phyloP scores from a whole-genome alignment of 2,888 invertebrate genomes.

The Eupithecia exiguata region DNA sequence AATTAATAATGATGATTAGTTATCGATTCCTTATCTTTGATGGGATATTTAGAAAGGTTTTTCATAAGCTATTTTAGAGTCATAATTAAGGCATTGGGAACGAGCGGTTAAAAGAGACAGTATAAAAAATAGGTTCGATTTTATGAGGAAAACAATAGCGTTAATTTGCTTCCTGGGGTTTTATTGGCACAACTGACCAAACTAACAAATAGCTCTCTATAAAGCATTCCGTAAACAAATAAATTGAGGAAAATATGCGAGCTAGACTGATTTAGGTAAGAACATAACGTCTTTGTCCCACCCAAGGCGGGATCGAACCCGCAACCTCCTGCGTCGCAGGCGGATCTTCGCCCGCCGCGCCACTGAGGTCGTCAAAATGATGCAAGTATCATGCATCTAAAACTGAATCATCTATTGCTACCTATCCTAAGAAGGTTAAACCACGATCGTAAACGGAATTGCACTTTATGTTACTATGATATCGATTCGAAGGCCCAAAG shows the following conservation, averaged over 20 bases:
- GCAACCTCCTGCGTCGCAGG: too few relatives aligned
- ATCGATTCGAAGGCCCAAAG: conserved; percentile 1
- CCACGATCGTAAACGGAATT: neutral
- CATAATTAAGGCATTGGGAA: neutral
- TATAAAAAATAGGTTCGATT: neutral
- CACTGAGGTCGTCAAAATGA: too few relatives aligned
- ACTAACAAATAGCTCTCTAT: neutral
- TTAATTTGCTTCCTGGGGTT: neutral
- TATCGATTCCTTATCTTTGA: neutral
- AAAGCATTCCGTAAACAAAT: neutral
- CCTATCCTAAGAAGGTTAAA: too few relatives aligned
- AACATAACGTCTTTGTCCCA: too few relatives aligned
- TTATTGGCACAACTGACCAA: neutral
- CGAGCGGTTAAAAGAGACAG: neutral
- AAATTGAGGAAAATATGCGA: neutral
- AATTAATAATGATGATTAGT: conserved; percentile 40
- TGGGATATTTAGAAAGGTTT: neutral
- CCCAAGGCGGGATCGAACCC: too few relatives aligned
- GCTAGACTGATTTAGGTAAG: neutral
- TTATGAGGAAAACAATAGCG: neutral
- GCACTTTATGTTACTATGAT: neutral
- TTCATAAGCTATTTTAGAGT: neutral
- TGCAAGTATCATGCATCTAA: too few relatives aligned
- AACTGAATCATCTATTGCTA: too few relatives aligned
- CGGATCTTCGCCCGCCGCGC: too few relatives aligned